phyloP scores from a whole-genome alignment of 1,140 invertebrate genomes.

The Bradysia coprophila region DNA sequence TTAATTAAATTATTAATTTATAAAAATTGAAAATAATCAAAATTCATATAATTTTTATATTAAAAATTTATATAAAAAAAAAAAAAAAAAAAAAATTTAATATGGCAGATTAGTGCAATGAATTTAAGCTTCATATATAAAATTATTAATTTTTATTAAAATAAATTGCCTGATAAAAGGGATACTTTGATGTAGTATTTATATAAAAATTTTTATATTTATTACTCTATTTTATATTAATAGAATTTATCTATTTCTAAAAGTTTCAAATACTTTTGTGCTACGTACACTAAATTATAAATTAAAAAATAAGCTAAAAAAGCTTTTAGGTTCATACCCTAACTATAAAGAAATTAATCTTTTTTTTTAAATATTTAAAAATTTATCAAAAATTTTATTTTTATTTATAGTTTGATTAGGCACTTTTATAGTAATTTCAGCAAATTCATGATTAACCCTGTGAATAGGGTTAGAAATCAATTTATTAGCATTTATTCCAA shows the following conservation, averaged over 20 bases:
- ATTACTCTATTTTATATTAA: too few species aligned
- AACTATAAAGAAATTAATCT: constrained; percentile 25
- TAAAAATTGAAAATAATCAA: too few species aligned
- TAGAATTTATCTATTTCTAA: constrained; percentile 29
- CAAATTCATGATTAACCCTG: constrained; percentile 27
- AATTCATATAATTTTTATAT: too few species aligned
- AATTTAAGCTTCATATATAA: too few species aligned
- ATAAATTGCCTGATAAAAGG: too few species aligned
- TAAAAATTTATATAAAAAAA: too few species aligned
- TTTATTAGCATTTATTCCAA: constrained; percentile 28
- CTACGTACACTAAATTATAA: constrained; percentile 30
- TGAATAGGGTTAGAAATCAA: constrained; percentile 36
- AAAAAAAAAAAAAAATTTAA: too few species aligned
- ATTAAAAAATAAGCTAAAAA: constrained; percentile 27
- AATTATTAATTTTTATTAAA: too few species aligned
- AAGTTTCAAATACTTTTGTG: constrained; percentile 33
- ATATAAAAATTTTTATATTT: too few species aligned
- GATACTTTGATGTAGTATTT: too few species aligned
- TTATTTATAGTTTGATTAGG: constrained; percentile 24
- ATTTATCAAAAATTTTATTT: constrained; percentile 27
- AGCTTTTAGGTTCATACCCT: constrained; percentile 28
- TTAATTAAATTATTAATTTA: too few species aligned
- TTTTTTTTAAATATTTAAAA: constrained; percentile 27
- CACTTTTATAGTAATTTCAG: constrained; percentile 26
- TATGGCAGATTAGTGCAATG: too few species aligned